phyloP scores from a whole-genome alignment of 1,140 invertebrate genomes.

The Alviniconcha marisindica region DNA sequence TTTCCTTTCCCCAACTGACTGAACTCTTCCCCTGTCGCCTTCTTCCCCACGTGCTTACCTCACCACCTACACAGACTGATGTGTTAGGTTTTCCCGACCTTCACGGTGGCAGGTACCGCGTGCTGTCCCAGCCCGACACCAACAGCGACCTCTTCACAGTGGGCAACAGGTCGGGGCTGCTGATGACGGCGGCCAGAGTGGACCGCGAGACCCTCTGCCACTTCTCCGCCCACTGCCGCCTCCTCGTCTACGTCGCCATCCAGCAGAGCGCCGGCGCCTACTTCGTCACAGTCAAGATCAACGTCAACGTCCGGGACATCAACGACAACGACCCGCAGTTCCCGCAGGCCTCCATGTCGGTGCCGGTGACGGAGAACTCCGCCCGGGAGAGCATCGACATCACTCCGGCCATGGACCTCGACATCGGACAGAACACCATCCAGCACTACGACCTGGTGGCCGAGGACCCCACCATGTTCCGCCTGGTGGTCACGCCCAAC shows the following conservation, averaged over 20 bases:
- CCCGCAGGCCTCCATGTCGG: constrained; percentile 52
- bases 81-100: too few relatives aligned
- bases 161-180: constrained; percentile 36
- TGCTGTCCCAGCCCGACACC: constrained; percentile 28
- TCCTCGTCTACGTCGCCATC: constrained; percentile 45
- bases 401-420: constrained; percentile 58
- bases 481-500: constrained; percentile 36
- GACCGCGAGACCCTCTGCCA: constrained; percentile 52
- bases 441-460: constrained; percentile 54
- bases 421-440: constrained; percentile 79
- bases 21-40: too few relatives aligned
- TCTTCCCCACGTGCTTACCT: too few relatives aligned
- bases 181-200: constrained; percentile 42
- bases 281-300: constrained; percentile 53
- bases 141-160: constrained; percentile 37
- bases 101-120: constrained; percentile 10
- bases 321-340: constrained; percentile 96
- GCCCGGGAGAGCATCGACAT: constrained; percentile 82
- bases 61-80: too few relatives aligned
- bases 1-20: too few relatives aligned
- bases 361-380: constrained; percentile 75
- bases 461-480: constrained; percentile 26
- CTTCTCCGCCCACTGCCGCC: constrained; percentile 53
- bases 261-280: constrained; percentile 41
- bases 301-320: constrained; percentile 80